These are phyloP conservation scores for Delichon dasypus DNA, from an alignment of 2,797 vertebrate species.

Conservation along the genomic window DNA sequence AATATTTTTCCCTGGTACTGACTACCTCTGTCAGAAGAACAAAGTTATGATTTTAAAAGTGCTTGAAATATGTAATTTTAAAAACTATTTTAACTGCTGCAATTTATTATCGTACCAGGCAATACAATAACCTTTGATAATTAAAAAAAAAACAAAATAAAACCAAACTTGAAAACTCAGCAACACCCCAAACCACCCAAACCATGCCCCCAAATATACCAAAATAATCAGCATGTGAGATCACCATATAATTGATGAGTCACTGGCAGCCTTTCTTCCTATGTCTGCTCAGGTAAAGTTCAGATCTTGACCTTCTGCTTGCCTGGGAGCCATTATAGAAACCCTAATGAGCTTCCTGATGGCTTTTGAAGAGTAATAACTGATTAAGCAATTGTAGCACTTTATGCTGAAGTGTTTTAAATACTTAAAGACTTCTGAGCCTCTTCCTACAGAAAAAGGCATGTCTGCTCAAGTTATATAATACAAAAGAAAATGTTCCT, in stretches of 20 bases:
- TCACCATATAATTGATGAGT: not conserved
- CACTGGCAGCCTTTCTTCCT: not conserved
- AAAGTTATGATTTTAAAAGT: not conserved
- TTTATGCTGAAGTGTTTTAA: constrained; percentile 22
- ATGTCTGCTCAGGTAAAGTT: not conserved
- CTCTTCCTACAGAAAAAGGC: not conserved
- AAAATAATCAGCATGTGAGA: not conserved
- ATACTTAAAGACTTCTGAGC: not conserved
- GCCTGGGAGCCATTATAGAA: not conserved
- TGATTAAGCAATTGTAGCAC: constrained; percentile 4
- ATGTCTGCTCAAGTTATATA: not conserved
- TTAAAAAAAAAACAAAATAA: not conserved
- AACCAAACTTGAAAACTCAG: not conserved
- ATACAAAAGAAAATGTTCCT: not conserved
- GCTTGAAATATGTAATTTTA: not conserved
- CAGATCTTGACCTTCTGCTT: constrained; percentile 12
- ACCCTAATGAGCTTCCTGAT: constrained; percentile 32
- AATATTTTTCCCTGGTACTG: not conserved
- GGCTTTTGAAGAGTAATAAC: not conserved
- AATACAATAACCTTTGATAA: not conserved
- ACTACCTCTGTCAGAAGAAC: not conserved
- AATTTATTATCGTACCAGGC: not conserved
- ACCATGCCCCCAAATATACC: not conserved
- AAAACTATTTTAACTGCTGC: not conserved
- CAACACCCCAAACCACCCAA: not conserved